Conservation (phyloP, 2,797 vertebrate species). For the Chelon auratus region DNA sequence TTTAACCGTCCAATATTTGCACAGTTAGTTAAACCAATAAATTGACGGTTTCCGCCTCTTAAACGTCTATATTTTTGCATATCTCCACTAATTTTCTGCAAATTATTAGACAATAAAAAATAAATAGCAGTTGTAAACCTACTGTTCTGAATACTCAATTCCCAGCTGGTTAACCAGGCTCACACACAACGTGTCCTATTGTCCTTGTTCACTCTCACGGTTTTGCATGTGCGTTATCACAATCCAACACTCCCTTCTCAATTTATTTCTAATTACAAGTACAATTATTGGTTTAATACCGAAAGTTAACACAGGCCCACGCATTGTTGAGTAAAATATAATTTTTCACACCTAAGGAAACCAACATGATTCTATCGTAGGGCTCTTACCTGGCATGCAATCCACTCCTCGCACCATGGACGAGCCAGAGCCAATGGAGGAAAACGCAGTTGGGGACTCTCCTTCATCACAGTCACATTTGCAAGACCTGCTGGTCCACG, state of each 20-base stretch:
- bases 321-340: neutral
- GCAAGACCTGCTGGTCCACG: slow-evolving; percentile 91
- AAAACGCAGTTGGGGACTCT: slow-evolving; percentile 80
- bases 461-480: slow-evolving; percentile 91
- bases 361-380: neutral
- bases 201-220: neutral
- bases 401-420: slow-evolving; percentile 76
- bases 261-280: neutral
- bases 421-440: slow-evolving; percentile 45
- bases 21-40: neutral
- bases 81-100: neutral
- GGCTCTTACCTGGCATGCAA: slow-evolving; percentile 91
- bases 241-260: slow-evolving; percentile 3
- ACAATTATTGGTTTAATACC: neutral
- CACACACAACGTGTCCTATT: neutral
- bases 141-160: neutral
- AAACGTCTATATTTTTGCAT: neutral
- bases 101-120: neutral
- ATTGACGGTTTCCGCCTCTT: neutral
- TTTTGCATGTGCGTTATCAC: slow-evolving; percentile 5
- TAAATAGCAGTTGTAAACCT: neutral
- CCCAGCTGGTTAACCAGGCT: slow-evolving; percentile 1
- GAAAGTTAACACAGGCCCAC: neutral
- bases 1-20: neutral
- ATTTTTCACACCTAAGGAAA: neutral